Evolutionary conservation across 2,888 invertebrate genomes (phyloP), one percentile per base, ranked within the genome.

Genomic region (Brachylomia viminalis): DNA sequence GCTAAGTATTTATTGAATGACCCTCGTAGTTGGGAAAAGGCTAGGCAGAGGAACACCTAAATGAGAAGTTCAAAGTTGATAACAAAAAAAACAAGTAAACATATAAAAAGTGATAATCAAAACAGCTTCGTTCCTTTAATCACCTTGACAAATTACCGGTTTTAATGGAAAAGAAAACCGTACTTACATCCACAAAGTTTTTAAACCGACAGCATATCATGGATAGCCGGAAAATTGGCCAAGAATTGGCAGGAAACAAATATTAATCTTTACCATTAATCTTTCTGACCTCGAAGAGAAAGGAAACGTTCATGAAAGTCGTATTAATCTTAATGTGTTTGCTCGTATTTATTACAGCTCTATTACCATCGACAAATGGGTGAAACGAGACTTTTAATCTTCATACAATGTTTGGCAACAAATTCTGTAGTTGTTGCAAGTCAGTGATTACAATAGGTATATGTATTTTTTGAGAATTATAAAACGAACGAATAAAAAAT

Each of bases 261-360:
- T 82, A 27, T 66, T 69, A 61, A 76, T 67, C 15, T 49, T 23
- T 10, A 3, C 23, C 15, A 58, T 47, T 54, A 45, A 77, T 82
- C 42, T 38, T n/a, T 59, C 38, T 23, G 47, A 42, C n/a, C 47
- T 72, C 33, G 59, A 54, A 27, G 33, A 52, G 67, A 67, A 70
- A 64, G 58, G 45, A 67, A 68, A 67, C 62, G n/a, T 2, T 58
- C 69, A 82, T 76, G 66, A 71, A 58, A 47, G 11, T 33, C 45
- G 38, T 33, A 78, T 72, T 17, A 65, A 66, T 83, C 61, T 52
- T 52, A 56, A 65, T 47, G 65, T n/a, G 33, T 65, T 20, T 30
- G 11, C 23, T 66, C 23, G 66, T 58, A 73, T 79, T 70, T 67
- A 67, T 80, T 70, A 20, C 47, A 15, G 11, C 45, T 42, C 42